phyloP scores from a whole-genome alignment of 2,888 invertebrate species.

The Tipula helvola region DNA sequence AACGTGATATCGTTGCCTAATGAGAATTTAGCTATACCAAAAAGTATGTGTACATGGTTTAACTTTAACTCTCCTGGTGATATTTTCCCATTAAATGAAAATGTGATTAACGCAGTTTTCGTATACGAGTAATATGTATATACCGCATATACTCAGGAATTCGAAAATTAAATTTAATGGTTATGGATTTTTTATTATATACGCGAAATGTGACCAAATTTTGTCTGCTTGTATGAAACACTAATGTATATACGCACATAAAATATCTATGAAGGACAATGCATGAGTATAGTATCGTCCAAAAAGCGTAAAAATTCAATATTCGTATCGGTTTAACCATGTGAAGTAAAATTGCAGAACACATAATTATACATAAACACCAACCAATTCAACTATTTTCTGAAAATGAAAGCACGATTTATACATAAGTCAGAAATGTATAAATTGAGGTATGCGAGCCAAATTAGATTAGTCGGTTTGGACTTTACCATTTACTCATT shows the following conservation, averaged over 20 bases:
- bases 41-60: neutral
- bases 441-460: too few relatives aligned
- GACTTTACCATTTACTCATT: too few relatives aligned
- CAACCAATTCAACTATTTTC: too few relatives aligned
- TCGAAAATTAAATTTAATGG: neutral
- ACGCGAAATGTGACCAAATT: neutral
- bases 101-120: neutral
- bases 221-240: neutral
- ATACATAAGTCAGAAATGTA: too few relatives aligned
- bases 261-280: neutral
- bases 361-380: neutral
- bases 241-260: neutral
- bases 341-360: neutral
- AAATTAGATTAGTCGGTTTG: too few relatives aligned
- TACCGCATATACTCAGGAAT: neutral
- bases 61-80: neutral
- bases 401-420: too few relatives aligned
- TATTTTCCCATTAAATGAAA: neutral
- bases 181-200: neutral
- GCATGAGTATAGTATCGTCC: neutral
- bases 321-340: neutral
- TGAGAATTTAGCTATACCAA: neutral
- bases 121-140: neutral
- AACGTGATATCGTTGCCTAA: neutral
- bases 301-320: neutral